phyloP scores from a whole-genome alignment of 2,888 invertebrate genomes.

The Drosophila prolongata region DNA sequence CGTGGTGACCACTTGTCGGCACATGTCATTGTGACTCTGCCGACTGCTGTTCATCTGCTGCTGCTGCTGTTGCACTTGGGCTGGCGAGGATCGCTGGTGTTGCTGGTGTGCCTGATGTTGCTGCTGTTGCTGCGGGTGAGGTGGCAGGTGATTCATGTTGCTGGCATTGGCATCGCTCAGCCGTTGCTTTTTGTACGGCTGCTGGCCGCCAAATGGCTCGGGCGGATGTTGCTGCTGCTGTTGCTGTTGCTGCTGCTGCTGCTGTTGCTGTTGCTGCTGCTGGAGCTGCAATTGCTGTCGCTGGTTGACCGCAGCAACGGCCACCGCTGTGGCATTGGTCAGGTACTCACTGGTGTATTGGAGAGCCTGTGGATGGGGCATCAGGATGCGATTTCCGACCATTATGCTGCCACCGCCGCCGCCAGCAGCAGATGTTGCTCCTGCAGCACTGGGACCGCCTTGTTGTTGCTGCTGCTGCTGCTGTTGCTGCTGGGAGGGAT shows the following conservation, averaged over 20 bases:
- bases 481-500: conserved; percentile 50
- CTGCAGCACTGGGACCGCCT: conserved; percentile 46
- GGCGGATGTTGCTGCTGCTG: conserved; percentile 69
- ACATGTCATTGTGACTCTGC: conserved; percentile 61
- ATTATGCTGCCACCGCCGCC: conserved; percentile 67
- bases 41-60: conserved; percentile 55
- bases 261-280: conserved; percentile 48
- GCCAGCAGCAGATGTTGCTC: conserved; percentile 36
- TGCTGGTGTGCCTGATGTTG: conserved; percentile 62
- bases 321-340: conserved; percentile 74
- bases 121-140: conserved; percentile 77
- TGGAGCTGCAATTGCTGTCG: conserved; percentile 84
- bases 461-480: conserved; percentile 48
- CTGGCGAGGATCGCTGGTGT: conserved; percentile 83
- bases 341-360: conserved; percentile 84
- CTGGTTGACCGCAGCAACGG: conserved; percentile 66
- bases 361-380: conserved; percentile 73
- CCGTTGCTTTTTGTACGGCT: conserved; percentile 82
- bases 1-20: conserved; percentile 19
- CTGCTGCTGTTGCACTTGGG: conserved; percentile 80
- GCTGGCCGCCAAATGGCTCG: conserved; percentile 80
- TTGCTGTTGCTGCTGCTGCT: conserved; percentile 66
- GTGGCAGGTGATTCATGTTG: conserved; percentile 84
- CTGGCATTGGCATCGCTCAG: conserved; percentile 75
- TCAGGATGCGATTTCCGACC: conserved; percentile 72